Evolutionary conservation across 2,113 vertebrate genomes (phyloP).

Genomic region (Leptodactylus fuscus): DNA sequence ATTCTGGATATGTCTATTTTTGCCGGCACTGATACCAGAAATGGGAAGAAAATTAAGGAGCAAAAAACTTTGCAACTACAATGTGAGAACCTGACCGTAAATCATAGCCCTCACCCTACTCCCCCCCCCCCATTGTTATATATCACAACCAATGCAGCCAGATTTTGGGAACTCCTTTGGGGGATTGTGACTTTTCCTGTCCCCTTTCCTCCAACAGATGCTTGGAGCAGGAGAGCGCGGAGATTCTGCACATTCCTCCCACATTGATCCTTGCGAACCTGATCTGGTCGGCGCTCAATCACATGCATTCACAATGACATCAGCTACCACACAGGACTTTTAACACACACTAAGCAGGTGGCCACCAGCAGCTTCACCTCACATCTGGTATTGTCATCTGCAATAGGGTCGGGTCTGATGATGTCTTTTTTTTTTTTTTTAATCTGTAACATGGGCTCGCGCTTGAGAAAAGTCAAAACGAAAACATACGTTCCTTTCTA

Average conservation of each 20-base stretch:
- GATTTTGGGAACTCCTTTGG: not conserved
- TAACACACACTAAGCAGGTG: slow-evolving; percentile 69
- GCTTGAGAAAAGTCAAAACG: slow-evolving; percentile 68
- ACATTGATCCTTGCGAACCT: slow-evolving; percentile 62
- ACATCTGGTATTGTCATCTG: slow-evolving; percentile 68
- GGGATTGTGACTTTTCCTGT: not conserved
- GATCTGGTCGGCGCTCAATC: slow-evolving; percentile 65
- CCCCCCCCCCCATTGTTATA: not conserved
- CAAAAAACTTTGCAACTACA: not conserved
- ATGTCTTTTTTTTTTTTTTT: slow-evolving; percentile 48
- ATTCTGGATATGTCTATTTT: too few relatives aligned
- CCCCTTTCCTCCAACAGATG: slow-evolving; percentile 35
- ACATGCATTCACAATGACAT: slow-evolving; percentile 63
- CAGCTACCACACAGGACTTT: slow-evolving; percentile 65
- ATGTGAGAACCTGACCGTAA: not conserved
- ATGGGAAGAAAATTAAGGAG: not conserved
- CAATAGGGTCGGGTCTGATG: slow-evolving; percentile 62
- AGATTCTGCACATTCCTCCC: slow-evolving; percentile 62
- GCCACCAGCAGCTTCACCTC: slow-evolving; percentile 62
- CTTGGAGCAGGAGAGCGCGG: slow-evolving; percentile 49
- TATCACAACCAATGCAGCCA: not conserved
- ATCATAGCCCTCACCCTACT: too few relatives aligned
- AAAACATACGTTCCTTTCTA: slow-evolving; percentile 65
- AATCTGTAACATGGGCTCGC: slow-evolving; percentile 68
- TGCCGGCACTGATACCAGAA: too few relatives aligned